Evolutionary conservation across 2,113 vertebrate species (phyloP).

Genomic region (Ibidorhyncha struthersii): DNA sequence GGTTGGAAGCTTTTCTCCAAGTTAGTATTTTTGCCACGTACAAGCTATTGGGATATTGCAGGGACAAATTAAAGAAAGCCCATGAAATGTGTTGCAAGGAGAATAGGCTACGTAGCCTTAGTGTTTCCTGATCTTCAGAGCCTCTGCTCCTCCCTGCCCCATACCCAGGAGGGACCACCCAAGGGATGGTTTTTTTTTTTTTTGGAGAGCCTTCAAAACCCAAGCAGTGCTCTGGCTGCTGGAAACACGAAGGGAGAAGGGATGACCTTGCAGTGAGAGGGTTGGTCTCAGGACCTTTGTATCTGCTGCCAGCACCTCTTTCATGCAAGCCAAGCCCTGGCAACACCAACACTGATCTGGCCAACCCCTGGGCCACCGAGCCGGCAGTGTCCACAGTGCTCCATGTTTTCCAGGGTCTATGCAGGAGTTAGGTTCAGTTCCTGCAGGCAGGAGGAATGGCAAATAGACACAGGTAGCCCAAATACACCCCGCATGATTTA

Average conservation of each 20-base stretch:
- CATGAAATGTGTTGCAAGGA: background rate
- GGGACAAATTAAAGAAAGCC: background rate
- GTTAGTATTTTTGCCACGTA: background rate
- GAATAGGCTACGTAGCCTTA: background rate
- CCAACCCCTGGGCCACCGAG: fast-evolving
- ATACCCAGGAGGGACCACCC: background rate
- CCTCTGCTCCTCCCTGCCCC: background rate
- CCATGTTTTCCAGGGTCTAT: background rate
- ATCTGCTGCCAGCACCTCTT: background rate
- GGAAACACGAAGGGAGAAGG: background rate
- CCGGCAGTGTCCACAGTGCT: fast-evolving
- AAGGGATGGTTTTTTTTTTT: background rate
- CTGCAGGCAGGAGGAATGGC: background rate
- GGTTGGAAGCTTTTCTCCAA: background rate
- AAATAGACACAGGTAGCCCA: background rate
- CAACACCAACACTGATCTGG: background rate
- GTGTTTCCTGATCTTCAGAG: background rate
- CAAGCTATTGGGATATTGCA: background rate
- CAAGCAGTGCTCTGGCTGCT: background rate
- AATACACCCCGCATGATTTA: background rate
- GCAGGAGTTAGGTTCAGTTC: background rate
- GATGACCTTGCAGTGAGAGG: background rate
- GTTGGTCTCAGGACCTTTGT: background rate
- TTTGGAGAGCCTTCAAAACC: background rate
- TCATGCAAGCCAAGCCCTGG: background rate